Evolutionary conservation across 2,888 invertebrate genomes (phyloP), one percentile per base, ranked within the genome.

Genomic region (Liposcelis brunnea): DNA sequence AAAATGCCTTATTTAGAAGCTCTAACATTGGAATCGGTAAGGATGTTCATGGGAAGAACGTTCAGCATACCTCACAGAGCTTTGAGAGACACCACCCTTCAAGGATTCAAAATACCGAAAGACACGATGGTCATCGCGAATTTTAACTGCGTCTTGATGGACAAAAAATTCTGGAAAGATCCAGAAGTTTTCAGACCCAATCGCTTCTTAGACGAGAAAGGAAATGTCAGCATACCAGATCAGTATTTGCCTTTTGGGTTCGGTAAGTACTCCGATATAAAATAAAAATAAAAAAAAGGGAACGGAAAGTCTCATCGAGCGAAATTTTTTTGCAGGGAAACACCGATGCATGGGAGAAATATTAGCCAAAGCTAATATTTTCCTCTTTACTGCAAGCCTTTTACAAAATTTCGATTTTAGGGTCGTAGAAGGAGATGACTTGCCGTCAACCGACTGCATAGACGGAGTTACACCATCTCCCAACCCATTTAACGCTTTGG

Each of bases 301-400:
- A n/a, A n/a, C n/a, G n/a, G n/a, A n/a, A n/a, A n/a, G n/a, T n/a
- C n/a, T n/a, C n/a, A n/a, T n/a, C n/a, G n/a, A n/a, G n/a, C n/a
- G n/a, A n/a, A n/a, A n/a, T n/a, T n/a, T n/a, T n/a, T n/a, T 36
- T 36, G 12, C 37, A 36, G 37, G 37, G 14, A 12, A 77, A 53
- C 82, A 80, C 57, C 74, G 85, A 44, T 87, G 87, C 56, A 74
- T 86, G 74, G 87, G 86, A 1, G 86, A 87, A 56, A 70, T 75
- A 1, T 61, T 86, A 50, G 80, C 80, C 1, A 77, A 77, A 54
- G 80, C 81, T 53, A 86, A 82, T 55, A 69, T 86, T 43, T 87
- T 86, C 56, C 60, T 84, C 31, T 80, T 86, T 54, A 75, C 74
- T 1, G 74, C 83, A 0, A 69, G 77, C 0, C 64, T 86, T 52